Percentiles rank a stretch among this genome's conserved stretches.
Evolutionary conservation across 1,140 invertebrate genomes (phyloP).

Genomic region (Drosophila arawakana): DNA sequence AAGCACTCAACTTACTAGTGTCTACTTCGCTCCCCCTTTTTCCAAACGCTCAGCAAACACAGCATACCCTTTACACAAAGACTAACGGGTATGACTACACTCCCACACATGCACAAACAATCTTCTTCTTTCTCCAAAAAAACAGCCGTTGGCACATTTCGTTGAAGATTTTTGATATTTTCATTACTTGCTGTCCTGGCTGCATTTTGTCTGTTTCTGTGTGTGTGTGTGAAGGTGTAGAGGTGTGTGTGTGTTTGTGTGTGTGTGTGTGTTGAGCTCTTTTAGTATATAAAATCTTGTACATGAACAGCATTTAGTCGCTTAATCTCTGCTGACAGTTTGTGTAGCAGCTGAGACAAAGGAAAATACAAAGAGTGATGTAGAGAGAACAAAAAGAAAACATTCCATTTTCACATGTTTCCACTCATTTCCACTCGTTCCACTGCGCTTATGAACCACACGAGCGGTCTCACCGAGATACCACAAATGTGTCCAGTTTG

Average conservation of each 20-base stretch:
- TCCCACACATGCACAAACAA: background rate
- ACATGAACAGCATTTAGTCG: conserved; percentile 67
- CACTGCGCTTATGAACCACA: background rate
- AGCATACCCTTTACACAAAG: no score
- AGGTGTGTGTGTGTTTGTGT: conserved; percentile 10
- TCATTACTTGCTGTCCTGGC: conserved; percentile 76
- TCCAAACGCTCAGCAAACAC: no score
- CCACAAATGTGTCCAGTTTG: conserved; percentile 16
- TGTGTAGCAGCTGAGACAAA: conserved; percentile 37
- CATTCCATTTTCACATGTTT: conserved; percentile 14
- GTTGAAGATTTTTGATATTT: conserved; percentile 80
- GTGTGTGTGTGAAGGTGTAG: conserved; percentile 17
- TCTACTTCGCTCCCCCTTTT: no score
- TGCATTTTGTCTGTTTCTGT: background rate
- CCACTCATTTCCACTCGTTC: background rate
- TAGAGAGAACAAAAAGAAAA: background rate
- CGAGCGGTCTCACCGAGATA: background rate
- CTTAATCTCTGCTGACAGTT: conserved; percentile 80
- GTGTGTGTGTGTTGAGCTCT: conserved; percentile 1
- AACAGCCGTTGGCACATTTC: conserved; percentile 70
- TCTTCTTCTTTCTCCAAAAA: background rate
- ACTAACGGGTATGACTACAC: background rate
- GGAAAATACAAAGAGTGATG: conserved; percentile 19
- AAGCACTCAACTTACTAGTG: no score
- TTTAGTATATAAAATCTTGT: conserved; percentile 67